Evolutionary conservation across 2,797 vertebrate species (phyloP).

Genomic region (Psittacula echo): DNA sequence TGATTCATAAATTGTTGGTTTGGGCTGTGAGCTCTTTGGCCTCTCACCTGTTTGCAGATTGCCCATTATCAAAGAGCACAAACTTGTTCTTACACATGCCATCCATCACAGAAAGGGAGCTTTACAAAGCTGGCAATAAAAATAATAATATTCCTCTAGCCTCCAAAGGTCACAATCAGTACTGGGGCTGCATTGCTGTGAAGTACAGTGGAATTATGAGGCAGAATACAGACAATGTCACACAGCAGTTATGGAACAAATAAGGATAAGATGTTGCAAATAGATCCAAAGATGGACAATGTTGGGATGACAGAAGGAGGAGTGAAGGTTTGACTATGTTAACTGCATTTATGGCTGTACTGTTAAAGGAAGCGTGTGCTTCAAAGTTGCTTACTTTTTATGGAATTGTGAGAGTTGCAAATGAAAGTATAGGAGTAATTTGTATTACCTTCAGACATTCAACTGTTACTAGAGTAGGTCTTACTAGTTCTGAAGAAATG

Average conservation of each 20-base stretch:
- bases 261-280: neutral
- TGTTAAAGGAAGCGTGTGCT: neutral
- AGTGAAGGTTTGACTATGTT: neutral
- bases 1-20: neutral
- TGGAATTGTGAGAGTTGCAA: neutral
- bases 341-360: neutral
- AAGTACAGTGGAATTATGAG: neutral
- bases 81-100: fast-evolving
- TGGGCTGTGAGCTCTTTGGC: neutral
- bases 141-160: neutral
- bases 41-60: neutral
- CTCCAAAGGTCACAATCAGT: neutral
- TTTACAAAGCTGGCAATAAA: neutral
- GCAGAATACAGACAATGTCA: neutral
- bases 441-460: neutral
- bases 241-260: neutral
- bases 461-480: neutral
- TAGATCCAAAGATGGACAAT: neutral
- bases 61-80: neutral
- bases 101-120: neutral
- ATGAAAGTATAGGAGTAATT: neutral
- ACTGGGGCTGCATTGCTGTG: neutral
- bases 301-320: neutral
- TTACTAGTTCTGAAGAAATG: neutral
- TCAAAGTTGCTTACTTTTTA: neutral